Percentiles rank a stretch among this genome's conserved stretches.
phyloP scores from a whole-genome alignment of 2,113 vertebrate genomes.

The Craseonycteris thonglongyai region DNA sequence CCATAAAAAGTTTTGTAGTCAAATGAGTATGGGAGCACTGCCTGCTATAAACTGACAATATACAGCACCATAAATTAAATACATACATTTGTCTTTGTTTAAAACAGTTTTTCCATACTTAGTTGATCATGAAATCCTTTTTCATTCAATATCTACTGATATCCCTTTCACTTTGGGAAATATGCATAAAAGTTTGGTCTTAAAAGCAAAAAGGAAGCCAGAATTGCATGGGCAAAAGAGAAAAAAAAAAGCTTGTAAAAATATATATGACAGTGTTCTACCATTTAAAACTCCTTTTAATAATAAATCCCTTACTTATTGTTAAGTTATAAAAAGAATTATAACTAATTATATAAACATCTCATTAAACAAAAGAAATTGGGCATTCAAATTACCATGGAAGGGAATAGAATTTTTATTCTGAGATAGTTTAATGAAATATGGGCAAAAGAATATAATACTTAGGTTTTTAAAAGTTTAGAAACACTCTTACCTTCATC shows the following conservation, averaged over 20 bases:
- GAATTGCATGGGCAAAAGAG: background rate
- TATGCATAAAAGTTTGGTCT: background rate
- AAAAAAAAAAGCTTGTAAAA: slow-evolving; percentile 4
- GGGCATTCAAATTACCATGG: background rate
- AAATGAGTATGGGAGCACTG: background rate
- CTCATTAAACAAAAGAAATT: background rate
- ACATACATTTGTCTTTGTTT: background rate
- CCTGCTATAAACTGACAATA: background rate
- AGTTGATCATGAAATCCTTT: background rate
- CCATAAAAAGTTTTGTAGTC: background rate
- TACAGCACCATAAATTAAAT: background rate
- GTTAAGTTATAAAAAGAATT: slow-evolving; percentile 30
- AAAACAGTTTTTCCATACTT: background rate
- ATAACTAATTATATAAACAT: background rate
- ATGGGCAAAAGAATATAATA: background rate
- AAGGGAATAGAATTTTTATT: background rate
- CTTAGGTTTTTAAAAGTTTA: background rate
- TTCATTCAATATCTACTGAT: background rate
- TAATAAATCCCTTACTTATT: background rate
- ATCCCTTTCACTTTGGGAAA: background rate
- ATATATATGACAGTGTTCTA: background rate
- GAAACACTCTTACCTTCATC: slow-evolving; percentile 89
- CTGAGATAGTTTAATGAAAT: background rate
- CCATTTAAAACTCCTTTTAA: background rate
- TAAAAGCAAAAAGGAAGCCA: slow-evolving; percentile 31